These are phyloP conservation scores for Eilema caniola DNA, from an alignment of 2,888 invertebrate species.

Conservation along the genomic window DNA sequence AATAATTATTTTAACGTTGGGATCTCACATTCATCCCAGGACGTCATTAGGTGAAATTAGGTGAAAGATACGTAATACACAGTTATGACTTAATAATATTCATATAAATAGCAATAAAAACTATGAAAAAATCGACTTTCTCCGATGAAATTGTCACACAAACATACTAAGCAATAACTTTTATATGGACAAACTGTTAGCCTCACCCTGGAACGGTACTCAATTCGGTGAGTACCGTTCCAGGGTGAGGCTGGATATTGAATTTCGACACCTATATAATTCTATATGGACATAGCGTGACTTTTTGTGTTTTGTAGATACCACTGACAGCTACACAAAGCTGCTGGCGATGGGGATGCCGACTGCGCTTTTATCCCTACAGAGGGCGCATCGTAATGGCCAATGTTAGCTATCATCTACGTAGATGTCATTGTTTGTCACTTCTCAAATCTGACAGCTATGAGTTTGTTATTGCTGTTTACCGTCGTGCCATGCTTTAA, in stretches of 20 bases:
- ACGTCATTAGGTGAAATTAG: slow-evolving; percentile 34
- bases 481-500: background rate
- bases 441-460: too few relatives aligned
- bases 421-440: too few relatives aligned
- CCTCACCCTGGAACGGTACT: too few relatives aligned
- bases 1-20: slow-evolving; percentile 49
- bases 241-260: background rate
- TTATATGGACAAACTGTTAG: too few relatives aligned
- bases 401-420: too few relatives aligned
- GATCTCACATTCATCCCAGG: slow-evolving; percentile 37
- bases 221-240: too few relatives aligned
- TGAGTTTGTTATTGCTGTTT: too few relatives aligned
- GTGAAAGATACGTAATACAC: too few relatives aligned
- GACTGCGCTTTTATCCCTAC: too few relatives aligned
- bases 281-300: background rate
- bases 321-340: background rate
- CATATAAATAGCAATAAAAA: slow-evolving; percentile 3
- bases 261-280: background rate
- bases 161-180: background rate
- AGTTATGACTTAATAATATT: too few relatives aligned
- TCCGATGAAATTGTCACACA: background rate
- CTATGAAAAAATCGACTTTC: background rate
- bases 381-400: too few relatives aligned
- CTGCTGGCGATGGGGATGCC: background rate
- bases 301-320: background rate